Percentiles rank a stretch among this genome's conserved stretches.
Evolutionary conservation across 2,888 invertebrate genomes (phyloP).

Genomic region (Netelia melanura): DNA sequence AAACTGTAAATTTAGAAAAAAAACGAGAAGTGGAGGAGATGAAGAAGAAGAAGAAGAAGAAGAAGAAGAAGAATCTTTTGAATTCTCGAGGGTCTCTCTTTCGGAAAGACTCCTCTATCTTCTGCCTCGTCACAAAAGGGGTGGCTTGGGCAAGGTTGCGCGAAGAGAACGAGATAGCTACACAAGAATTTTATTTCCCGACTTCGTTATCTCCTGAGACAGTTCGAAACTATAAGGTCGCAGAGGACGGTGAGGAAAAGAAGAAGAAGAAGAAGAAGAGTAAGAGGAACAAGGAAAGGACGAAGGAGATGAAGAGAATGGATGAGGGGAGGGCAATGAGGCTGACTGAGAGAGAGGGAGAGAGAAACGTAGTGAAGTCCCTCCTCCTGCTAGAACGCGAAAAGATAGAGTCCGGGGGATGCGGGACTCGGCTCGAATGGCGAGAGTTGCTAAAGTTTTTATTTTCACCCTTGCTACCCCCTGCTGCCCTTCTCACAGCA

Average conservation of each 20-base stretch:
- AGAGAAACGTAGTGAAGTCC: slow-evolving; percentile 30
- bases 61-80: neutral
- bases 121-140: slow-evolving; percentile 26
- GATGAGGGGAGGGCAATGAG: slow-evolving; percentile 33
- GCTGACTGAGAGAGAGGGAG: neutral
- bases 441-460: slow-evolving; percentile 62
- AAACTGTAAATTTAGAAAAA: slow-evolving; percentile 25
- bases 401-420: slow-evolving; percentile 50
- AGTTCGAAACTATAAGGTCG: slow-evolving; percentile 60
- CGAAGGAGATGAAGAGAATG: slow-evolving; percentile 36
- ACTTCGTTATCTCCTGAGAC: slow-evolving; percentile 59
- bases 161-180: slow-evolving; percentile 15
- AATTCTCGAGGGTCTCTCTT: slow-evolving; percentile 30
- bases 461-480: slow-evolving; percentile 42
- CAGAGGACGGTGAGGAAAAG: slow-evolving; percentile 11
- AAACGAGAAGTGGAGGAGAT: neutral
- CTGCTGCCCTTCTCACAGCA: neutral
- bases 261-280: slow-evolving; percentile 29
- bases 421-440: slow-evolving; percentile 43
- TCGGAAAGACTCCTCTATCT: slow-evolving; percentile 15
- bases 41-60: neutral
- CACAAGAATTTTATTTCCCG: slow-evolving; percentile 49
- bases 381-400: slow-evolving; percentile 3
- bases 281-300: slow-evolving; percentile 13
- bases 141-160: slow-evolving; percentile 26